These are phyloP conservation scores for Taphrorychus bicolor DNA, from an alignment of 2,888 invertebrate species.

Conservation along the genomic window DNA sequence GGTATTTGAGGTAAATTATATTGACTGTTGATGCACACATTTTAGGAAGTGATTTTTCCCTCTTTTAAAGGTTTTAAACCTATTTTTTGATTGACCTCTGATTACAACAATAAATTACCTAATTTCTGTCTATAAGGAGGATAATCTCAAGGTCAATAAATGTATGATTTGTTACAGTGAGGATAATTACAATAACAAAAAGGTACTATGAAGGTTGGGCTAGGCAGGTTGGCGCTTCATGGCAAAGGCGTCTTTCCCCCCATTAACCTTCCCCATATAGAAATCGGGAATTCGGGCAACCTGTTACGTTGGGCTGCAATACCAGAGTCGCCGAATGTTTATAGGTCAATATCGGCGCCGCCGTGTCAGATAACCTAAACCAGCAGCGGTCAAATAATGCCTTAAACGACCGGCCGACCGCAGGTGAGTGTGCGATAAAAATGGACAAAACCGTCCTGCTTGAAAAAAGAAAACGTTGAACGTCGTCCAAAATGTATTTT, in stretches of 20 bases:
- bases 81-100: too few relatives aligned
- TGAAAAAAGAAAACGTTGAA: conserved; percentile 12
- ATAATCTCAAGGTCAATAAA: too few relatives aligned
- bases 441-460: not conserved
- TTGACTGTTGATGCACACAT: too few relatives aligned
- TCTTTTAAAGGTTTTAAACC: too few relatives aligned
- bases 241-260: not conserved
- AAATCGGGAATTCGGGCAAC: conserved; percentile 31
- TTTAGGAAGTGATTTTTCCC: too few relatives aligned
- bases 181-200: too few relatives aligned
- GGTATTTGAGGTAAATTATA: too few relatives aligned
- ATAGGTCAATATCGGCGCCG: conserved; percentile 28
- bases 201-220: not conserved
- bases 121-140: too few relatives aligned
- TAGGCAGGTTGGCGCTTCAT: not conserved
- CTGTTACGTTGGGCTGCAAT: conserved; percentile 28
- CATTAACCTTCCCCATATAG: too few relatives aligned
- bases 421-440: conserved; percentile 10
- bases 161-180: too few relatives aligned
- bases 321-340: conserved; percentile 30
- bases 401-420: not conserved
- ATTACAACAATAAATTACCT: too few relatives aligned
- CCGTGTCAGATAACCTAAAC: not conserved
- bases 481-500: conserved; percentile 21
- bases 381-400: not conserved